Evolutionary conservation across 1,140 invertebrate species (phyloP).

Genomic region (Formica selysi): DNA sequence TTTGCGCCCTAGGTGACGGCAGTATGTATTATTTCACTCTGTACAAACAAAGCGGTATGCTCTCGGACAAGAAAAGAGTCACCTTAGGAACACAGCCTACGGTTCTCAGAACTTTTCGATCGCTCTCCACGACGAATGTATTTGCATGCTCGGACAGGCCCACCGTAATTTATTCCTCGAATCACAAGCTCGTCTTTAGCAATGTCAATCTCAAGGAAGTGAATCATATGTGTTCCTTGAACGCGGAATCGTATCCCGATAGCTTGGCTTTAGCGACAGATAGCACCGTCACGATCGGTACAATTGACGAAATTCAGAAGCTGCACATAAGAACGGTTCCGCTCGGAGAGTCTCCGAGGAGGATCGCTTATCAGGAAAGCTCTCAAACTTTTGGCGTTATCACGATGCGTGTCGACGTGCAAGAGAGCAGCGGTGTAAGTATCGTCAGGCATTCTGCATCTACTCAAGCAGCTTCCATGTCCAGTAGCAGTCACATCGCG

Average conservation of each 20-base stretch:
- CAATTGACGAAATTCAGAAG: constrained; percentile 99
- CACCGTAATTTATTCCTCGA: constrained; percentile 99
- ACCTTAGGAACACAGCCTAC: constrained; percentile 99
- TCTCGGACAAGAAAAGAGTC: constrained; percentile 96
- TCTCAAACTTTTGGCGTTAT: constrained; percentile 98
- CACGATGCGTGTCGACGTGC: constrained; percentile 95
- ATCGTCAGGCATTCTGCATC: constrained; percentile 92
- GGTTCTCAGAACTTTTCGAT: constrained; percentile 95
- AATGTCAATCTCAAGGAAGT: constrained; percentile 99
- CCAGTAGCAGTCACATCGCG: constrained; percentile 84
- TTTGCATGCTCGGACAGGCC: constrained; percentile 99
- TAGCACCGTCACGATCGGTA: constrained; percentile 97
- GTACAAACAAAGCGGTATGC: constrained; percentile 90
- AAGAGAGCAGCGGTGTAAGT: constrained; percentile 90
- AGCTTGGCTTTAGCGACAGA: constrained; percentile 98
- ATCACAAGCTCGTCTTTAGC: constrained; percentile 99
- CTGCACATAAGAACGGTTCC: constrained; percentile 98
- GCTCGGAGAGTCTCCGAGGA: constrained; percentile 96
- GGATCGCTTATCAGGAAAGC: constrained; percentile 98
- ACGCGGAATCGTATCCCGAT: constrained; percentile 97
- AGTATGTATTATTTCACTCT: constrained; percentile 98
- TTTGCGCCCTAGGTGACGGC: constrained; percentile 98
- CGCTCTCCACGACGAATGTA: constrained; percentile 97
- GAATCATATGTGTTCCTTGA: constrained; percentile 99
- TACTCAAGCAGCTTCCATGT: constrained; percentile 88